These are phyloP conservation scores for Grallaria varia DNA, from an alignment of 2,113 vertebrate species.

Conservation along the genomic window DNA sequence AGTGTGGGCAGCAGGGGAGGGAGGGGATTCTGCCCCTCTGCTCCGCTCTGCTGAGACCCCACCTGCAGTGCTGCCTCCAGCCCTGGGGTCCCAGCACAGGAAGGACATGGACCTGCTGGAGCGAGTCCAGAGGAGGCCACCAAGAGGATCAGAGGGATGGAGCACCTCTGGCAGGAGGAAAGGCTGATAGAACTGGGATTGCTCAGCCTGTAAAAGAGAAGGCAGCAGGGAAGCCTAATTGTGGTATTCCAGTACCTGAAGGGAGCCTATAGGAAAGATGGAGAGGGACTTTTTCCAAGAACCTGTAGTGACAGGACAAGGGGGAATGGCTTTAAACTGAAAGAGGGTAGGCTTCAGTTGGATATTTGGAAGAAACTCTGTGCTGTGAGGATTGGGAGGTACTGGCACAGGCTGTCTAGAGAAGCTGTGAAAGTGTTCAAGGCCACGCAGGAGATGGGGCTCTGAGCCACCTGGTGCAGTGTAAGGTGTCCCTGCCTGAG, in stretches of 20 bases:
- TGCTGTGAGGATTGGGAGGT: not conserved
- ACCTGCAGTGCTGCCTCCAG: not conserved
- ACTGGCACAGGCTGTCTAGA: not conserved
- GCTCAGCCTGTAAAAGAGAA: fast-evolving
- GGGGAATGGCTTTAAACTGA: fast-evolving
- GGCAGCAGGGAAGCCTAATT: fast-evolving
- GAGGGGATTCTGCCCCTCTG: not conserved
- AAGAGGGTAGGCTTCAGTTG: not conserved
- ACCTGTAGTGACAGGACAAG: not conserved
- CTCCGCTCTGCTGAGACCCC: not conserved
- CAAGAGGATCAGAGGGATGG: not conserved
- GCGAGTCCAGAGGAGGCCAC: not conserved
- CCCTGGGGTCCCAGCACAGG: not conserved
- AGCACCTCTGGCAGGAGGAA: not conserved
- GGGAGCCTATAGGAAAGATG: fast-evolving
- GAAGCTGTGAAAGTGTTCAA: not conserved
- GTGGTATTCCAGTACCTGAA: fast-evolving
- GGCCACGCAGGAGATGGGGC: not conserved
- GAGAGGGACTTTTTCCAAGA: too few relatives aligned
- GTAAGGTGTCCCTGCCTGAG: not conserved
- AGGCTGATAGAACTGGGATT: fast-evolving
- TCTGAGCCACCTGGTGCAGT: not conserved
- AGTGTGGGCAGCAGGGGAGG: not conserved
- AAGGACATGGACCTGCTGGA: not conserved
- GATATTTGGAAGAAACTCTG: not conserved